phyloP scores from a whole-genome alignment of 2,113 vertebrate genomes.

The Syngnathus floridae region DNA sequence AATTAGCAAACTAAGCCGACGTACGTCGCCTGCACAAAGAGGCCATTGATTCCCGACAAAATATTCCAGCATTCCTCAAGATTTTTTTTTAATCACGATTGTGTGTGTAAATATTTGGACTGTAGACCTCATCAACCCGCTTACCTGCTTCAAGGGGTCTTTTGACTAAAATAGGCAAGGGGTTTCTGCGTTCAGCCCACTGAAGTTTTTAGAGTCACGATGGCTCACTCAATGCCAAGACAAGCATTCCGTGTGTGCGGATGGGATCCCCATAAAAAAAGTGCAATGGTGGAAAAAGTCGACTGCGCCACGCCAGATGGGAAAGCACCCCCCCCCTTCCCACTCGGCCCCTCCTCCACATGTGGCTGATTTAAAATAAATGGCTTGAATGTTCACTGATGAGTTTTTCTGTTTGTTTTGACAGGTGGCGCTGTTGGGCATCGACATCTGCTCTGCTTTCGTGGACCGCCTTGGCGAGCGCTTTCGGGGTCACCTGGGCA shows the following conservation, averaged over 20 bases:
- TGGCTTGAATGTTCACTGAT: neutral
- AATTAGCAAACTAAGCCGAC: slow-evolving; percentile 40
- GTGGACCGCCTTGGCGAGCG: slow-evolving; percentile 80
- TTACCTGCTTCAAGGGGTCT: slow-evolving; percentile 42
- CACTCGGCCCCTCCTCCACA: neutral
- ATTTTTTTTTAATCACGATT: slow-evolving; percentile 8
- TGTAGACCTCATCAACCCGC: neutral
- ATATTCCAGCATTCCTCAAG: slow-evolving; percentile 28
- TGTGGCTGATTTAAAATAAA: too few species aligned
- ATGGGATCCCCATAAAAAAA: slow-evolving; percentile 60
- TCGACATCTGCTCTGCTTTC: slow-evolving; percentile 87
- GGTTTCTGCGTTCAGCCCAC: slow-evolving; percentile 19
- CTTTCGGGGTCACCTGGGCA: slow-evolving; percentile 83
- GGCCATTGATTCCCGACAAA: slow-evolving; percentile 35
- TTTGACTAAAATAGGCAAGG: slow-evolving; percentile 71
- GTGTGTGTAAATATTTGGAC: neutral
- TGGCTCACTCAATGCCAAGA: slow-evolving; percentile 63
- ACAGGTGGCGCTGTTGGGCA: slow-evolving; percentile 87
- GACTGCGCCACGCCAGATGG: slow-evolving; percentile 12
- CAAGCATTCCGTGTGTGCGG: slow-evolving; percentile 63
- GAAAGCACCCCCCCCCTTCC: neutral
- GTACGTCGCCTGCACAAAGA: slow-evolving; percentile 43
- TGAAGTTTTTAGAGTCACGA: slow-evolving; percentile 4
- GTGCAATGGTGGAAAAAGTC: slow-evolving; percentile 51
- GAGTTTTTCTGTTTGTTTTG: slow-evolving; percentile 30